These are phyloP conservation scores for Drosophila infuscata DNA, from an alignment of 2,888 invertebrate genomes.

Conservation along the genomic window DNA sequence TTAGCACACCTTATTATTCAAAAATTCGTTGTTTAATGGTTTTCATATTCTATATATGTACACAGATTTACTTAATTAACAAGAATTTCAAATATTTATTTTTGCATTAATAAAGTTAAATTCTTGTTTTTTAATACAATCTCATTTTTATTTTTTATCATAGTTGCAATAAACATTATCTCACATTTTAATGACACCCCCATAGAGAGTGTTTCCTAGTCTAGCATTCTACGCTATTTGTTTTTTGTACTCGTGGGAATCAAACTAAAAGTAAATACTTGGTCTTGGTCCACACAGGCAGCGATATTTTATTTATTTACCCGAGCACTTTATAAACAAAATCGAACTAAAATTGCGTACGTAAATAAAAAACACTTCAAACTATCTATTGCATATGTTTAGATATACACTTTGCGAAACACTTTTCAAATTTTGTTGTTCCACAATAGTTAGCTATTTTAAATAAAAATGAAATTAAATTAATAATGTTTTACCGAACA, in stretches of 20 bases:
- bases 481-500: too few species aligned
- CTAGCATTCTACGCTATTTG: neutral
- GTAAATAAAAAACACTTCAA: conserved; percentile 47
- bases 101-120: neutral
- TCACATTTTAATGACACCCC: neutral
- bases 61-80: neutral
- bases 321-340: conserved; percentile 57
- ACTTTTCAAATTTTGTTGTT: too few species aligned
- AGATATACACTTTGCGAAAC: conserved; percentile 12
- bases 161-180: neutral
- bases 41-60: too few species aligned
- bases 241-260: conserved; percentile 32
- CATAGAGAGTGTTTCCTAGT: conserved; percentile 13
- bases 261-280: conserved; percentile 52
- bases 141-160: neutral
- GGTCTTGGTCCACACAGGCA: conserved; percentile 47
- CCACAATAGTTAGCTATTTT: too few species aligned
- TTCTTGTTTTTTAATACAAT: neutral
- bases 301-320: conserved; percentile 62
- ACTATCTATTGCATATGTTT: conserved; percentile 5
- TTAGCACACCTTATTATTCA: neutral
- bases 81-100: neutral
- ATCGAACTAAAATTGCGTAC: conserved; percentile 28
- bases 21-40: too few species aligned
- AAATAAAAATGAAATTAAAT: too few species aligned